phyloP scores from a whole-genome alignment of 2,888 invertebrate genomes.

The Cylindroiulus punctatus region DNA sequence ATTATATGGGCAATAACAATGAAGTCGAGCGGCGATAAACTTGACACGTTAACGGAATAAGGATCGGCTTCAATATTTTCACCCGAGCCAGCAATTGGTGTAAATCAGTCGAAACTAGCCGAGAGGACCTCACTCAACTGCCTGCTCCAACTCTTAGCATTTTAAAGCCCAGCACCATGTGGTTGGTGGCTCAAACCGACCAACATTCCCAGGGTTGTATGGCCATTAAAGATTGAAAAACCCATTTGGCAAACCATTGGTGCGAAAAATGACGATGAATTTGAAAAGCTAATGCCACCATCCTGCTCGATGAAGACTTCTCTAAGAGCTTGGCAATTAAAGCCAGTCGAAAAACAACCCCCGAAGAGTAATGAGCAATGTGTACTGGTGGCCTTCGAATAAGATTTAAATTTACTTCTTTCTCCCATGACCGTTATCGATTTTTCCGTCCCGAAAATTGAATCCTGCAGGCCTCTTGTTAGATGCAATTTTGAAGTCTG shows the following conservation, averaged over 20 bases:
- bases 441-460: not conserved
- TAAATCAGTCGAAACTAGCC: not conserved
- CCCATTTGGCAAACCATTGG: not conserved
- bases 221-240: conserved; percentile 3
- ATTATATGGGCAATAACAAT: conserved; percentile 40
- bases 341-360: not conserved
- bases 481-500: conserved; percentile 14
- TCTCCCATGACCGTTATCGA: conserved; percentile 4
- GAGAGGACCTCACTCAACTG: not conserved
- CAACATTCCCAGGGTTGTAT: not conserved
- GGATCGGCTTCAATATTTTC: conserved; percentile 35
- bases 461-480: conserved; percentile 7
- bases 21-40: conserved; percentile 1
- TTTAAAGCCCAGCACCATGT: not conserved
- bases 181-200: not conserved
- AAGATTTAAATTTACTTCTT: not conserved
- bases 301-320: not conserved
- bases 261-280: conserved; percentile 3
- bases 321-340: not conserved
- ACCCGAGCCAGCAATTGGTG: not conserved
- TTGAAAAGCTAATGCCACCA: not conserved
- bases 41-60: conserved; percentile 17
- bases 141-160: not conserved
- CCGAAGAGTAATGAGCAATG: not conserved
- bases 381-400: not conserved